Evolutionary conservation across 2,888 invertebrate genomes (phyloP).

Genomic region (Andrena fulva): DNA sequence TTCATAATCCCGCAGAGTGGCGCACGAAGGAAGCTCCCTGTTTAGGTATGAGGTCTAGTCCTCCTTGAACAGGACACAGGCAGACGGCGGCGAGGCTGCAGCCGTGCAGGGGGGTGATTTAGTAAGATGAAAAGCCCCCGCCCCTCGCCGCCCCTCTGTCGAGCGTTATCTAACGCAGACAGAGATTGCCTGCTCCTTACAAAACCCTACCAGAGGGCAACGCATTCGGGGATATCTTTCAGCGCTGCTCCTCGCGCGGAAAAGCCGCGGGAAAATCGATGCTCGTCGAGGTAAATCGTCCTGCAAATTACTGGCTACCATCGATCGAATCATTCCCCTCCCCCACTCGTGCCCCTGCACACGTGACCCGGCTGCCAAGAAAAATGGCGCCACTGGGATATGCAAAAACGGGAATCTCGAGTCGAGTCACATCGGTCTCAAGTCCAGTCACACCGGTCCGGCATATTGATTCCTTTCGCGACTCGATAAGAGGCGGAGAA

Average conservation of each 20-base stretch:
- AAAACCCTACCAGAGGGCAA: constrained; percentile 73
- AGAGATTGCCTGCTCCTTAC: constrained; percentile 81
- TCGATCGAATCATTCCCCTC: neutral
- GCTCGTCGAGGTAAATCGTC: constrained; percentile 41
- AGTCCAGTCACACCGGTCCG: neutral
- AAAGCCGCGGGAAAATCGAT: constrained; percentile 57
- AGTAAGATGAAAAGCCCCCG: constrained; percentile 81
- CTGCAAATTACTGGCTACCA: constrained; percentile 28
- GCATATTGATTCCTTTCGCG: constrained; percentile 14
- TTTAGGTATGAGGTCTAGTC: constrained; percentile 59
- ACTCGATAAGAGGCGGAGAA: neutral
- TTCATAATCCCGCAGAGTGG: neutral
- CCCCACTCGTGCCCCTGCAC: no score
- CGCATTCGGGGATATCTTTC: constrained; percentile 76
- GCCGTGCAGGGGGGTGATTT: constrained; percentile 74
- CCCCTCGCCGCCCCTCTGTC: constrained; percentile 61
- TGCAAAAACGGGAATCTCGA: neutral
- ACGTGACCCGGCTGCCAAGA: neutral
- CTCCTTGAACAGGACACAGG: constrained; percentile 35
- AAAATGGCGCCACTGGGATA: neutral
- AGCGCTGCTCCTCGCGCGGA: constrained; percentile 64
- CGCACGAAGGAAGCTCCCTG: constrained; percentile 47
- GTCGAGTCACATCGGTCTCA: neutral
- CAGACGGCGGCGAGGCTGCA: constrained; percentile 39
- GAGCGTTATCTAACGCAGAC: constrained; percentile 80